Evolutionary conservation across 2,888 invertebrate genomes (phyloP), one percentile per base, ranked within the genome.

Genomic region (Epirrhoe alternata): DNA sequence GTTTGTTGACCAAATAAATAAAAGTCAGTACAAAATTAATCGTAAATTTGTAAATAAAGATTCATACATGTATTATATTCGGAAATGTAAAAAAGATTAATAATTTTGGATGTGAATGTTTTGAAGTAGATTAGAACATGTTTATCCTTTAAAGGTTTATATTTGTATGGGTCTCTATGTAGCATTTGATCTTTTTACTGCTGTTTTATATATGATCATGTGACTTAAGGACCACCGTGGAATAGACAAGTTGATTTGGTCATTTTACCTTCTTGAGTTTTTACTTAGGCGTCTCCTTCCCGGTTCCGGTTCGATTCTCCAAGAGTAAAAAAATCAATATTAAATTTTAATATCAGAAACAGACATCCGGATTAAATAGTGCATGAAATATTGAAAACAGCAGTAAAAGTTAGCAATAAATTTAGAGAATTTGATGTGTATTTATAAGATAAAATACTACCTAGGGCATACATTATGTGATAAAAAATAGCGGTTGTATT

Each of bases 1-100:
- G 63, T 67, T 61, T 67, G n/a, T 64, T 64, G 67, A 67, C 63
- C 63, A 60, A 42, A 8, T 51, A 38, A 57, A 53, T 60, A 61
- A 49, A 35, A 7, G 60, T 17, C 24, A 64, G 68, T 68, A 68
- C 68, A 68, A 68, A 68, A 58, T 47, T 53, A 51, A 33, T 56
- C 30, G 56, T 63, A 67, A 35, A 60, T 14, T 52, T 61, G 49
- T 68, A 61, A 45, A 50, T 5, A 7, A 55, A 61, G 38, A 14
- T 33, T 4, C 14, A 35, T 54, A 51, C 53, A 10, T 12, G 7
- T 57, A 57, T 49, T 49, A 1, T 8, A 31, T 17, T n/a, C 0
- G 12, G 33, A 50, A 47, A 8, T 30, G 16, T 47, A 10, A 53
- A 24, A 14, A 31, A 60, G n/a, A 61, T 49, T 54, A n/a, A 58